Base-by-base conservation (phyloP, 2,113 vertebrate species). In the Pyxicephalus adspersus region DNA sequence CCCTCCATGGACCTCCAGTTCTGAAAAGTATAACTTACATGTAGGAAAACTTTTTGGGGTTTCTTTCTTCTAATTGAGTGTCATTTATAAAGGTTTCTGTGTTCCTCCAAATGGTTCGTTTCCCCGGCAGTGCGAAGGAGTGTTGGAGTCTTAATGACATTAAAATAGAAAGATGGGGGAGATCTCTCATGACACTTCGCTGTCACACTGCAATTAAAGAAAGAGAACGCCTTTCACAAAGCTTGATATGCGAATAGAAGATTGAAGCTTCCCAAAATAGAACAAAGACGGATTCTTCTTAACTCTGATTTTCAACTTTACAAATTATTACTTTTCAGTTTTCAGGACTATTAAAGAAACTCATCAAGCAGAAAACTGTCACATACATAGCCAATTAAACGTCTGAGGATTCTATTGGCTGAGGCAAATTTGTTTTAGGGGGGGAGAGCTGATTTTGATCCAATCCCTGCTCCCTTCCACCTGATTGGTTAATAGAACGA, bases 131-230 rank as follows among this genome's bases (percentile, higher is more conserved):
- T 61, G 72, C 57, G n/a, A 29, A 61, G 72, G 7, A 71, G 0
- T 5, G 0, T 58, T 83, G 80, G 68, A 83, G 0, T 18, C 57
- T 81, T 85, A 83, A 79, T 0, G 4, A 61, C 25, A 82, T 80
- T 71, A 81, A 73, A 83, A 68, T 2, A 19, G 25, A 65, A 84
- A 82, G 57, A 64, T 74, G 66, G 77, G 3, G 5, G 17, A 78
- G 15, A 34, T 85, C 2, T 31, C 34, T 13, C 72, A 22, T 64
- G 23, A 66, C 83, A 28, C 77, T 63, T 45, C 54, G 20, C 63
- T 82, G 78, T 76, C 15, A 77, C 61, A 67, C 83, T 64, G 81
- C 13, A 81, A 83, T 84, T 84, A 51, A 1, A 74, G 60, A 54
- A 15, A 55, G 70, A 81, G 64, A 65, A 58, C 31, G 71, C 25